A percentile compares a stretch with the other conserved stretches of the same genome.
phyloP scores from a whole-genome alignment of 1,140 invertebrate species.

The Sitobion miscanthi region DNA sequence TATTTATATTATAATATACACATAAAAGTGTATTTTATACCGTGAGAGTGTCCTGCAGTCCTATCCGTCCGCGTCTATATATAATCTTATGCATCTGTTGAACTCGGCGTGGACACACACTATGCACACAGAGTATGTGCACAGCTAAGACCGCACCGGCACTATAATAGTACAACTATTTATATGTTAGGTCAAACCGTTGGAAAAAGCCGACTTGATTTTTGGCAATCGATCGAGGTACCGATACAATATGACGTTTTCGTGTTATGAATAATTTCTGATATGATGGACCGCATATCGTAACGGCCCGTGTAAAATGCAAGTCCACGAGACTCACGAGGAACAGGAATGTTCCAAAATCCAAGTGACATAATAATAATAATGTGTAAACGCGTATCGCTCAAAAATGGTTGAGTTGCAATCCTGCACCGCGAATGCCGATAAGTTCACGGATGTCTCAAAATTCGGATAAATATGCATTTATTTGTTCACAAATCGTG shows the following conservation, averaged over 20 bases:
- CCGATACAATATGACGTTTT: too few relatives aligned
- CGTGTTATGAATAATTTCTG: neutral
- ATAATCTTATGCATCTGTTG: neutral
- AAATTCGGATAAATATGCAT: too few relatives aligned
- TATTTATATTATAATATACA: neutral
- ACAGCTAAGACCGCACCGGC: neutral
- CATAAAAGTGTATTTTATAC: neutral
- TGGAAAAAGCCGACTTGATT: neutral
- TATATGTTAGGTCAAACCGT: neutral
- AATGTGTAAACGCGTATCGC: neutral
- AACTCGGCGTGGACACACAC: neutral
- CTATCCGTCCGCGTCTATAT: neutral
- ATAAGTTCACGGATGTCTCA: too few relatives aligned
- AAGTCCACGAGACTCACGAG: neutral
- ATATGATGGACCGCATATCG: too few relatives aligned
- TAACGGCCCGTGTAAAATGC: neutral
- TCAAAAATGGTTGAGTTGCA: too few relatives aligned
- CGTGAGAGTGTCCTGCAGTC: constrained; percentile 26
- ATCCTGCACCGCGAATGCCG: too few relatives aligned
- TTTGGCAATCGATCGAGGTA: neutral
- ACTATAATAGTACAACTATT: neutral
- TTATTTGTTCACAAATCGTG: too few relatives aligned
- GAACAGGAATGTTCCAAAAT: neutral
- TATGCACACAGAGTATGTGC: neutral
- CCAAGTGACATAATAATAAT: neutral